phyloP scores from a whole-genome alignment of 2,113 vertebrate genomes.

The Dicerorhinus sumatrensis region DNA sequence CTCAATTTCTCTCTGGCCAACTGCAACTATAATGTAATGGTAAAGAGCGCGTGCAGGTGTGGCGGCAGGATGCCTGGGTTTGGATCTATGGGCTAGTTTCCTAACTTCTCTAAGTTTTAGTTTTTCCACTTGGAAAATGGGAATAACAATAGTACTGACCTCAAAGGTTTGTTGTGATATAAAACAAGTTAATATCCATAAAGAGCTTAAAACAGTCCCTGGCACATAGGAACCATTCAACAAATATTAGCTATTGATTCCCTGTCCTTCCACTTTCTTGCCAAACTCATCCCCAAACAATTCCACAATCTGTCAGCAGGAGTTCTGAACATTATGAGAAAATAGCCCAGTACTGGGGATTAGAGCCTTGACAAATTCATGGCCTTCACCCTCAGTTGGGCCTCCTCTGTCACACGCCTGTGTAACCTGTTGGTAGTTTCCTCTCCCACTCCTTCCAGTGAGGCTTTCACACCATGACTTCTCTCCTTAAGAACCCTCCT shows the following conservation, averaged over 20 bases:
- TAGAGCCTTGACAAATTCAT: background rate
- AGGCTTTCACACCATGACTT: background rate
- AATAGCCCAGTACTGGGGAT: background rate
- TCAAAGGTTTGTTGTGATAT: constrained; percentile 33
- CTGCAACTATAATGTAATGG: background rate
- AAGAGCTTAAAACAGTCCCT: constrained; percentile 45
- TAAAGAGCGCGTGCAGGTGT: background rate
- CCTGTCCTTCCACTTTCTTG: constrained; percentile 34
- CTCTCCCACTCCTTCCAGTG: background rate
- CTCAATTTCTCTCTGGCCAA: background rate
- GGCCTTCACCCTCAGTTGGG: background rate
- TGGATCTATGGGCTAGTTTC: background rate
- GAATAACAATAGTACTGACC: background rate
- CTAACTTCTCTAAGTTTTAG: constrained; percentile 42
- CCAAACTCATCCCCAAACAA: constrained; percentile 46
- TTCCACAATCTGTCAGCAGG: background rate
- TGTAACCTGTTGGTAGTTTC: background rate
- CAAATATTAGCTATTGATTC: constrained; percentile 24
- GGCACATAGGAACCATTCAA: background rate
- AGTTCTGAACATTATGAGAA: background rate
- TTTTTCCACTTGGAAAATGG: constrained; percentile 47
- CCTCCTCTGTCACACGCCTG: background rate
- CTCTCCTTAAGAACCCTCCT: background rate
- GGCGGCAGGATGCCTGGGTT: background rate
- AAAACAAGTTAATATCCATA: constrained; percentile 47